phyloP scores from a whole-genome alignment of 1,140 invertebrate species.

The Pseudomyrmex cubaensis region DNA sequence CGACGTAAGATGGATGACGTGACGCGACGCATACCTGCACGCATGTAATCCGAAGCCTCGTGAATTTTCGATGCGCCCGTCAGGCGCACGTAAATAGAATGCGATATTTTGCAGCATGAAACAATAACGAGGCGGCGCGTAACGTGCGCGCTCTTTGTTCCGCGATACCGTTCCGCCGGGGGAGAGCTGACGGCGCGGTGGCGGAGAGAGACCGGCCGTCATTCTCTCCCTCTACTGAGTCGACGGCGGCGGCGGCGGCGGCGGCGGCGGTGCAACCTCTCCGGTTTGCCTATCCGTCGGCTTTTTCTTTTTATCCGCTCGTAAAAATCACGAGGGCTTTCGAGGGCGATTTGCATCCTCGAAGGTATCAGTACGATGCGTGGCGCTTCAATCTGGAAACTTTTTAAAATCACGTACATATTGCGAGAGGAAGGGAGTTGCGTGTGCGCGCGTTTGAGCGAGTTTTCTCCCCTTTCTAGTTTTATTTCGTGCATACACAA shows the following conservation, averaged over 20 bases:
- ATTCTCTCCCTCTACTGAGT: neutral
- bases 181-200: neutral
- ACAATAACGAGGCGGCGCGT: slow-evolving; percentile 68
- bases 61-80: slow-evolving; percentile 67
- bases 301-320: slow-evolving; percentile 60
- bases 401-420: slow-evolving; percentile 63
- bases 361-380: slow-evolving; percentile 53
- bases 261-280: neutral
- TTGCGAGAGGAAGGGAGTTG: slow-evolving; percentile 45
- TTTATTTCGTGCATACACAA: slow-evolving; percentile 31
- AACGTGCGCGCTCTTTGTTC: slow-evolving; percentile 60
- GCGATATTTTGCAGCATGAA: slow-evolving; percentile 71
- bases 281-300: slow-evolving; percentile 31
- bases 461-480: slow-evolving; percentile 36
- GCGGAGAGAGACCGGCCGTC: neutral
- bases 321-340: slow-evolving; percentile 70
- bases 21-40: slow-evolving; percentile 35
- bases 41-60: slow-evolving; percentile 53
- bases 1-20: slow-evolving; percentile 64
- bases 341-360: slow-evolving; percentile 68
- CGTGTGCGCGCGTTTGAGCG: slow-evolving; percentile 57
- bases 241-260: too few species aligned
- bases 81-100: slow-evolving; percentile 67
- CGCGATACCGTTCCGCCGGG: slow-evolving; percentile 48
- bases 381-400: slow-evolving; percentile 50